A percentile compares a stretch with the other conserved stretches of the same genome.
These are phyloP conservation scores for Hydrolagus colliei DNA, from an alignment of 2,797 vertebrate species.

Conservation along the genomic window DNA sequence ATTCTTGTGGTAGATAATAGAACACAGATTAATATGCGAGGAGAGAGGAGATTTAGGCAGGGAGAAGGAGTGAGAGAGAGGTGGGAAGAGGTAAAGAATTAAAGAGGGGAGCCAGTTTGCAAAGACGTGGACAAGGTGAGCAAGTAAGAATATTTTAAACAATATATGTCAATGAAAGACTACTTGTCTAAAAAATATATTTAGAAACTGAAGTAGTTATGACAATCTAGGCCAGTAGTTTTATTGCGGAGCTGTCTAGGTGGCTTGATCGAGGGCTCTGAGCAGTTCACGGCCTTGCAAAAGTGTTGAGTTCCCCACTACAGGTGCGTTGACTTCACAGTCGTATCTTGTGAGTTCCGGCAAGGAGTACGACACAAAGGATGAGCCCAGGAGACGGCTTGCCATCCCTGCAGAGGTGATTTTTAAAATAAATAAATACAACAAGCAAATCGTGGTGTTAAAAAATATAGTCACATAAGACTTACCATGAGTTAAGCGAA, in stretches of 20 bases:
- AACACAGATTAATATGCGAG: slow-evolving; percentile 34
- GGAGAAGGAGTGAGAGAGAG: neutral
- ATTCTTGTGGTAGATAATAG: slow-evolving; percentile 48
- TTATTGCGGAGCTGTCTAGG: slow-evolving; percentile 52
- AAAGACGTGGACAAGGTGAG: slow-evolving; percentile 51
- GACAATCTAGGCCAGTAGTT: slow-evolving; percentile 35
- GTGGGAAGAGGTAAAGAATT: neutral
- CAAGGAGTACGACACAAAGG: slow-evolving; percentile 72
- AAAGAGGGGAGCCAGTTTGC: slow-evolving; percentile 54
- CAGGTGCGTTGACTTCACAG: slow-evolving; percentile 93
- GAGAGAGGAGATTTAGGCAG: neutral
- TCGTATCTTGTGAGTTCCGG: slow-evolving; percentile 92
- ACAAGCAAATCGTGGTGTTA: too few relatives aligned
- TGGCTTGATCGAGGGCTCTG: slow-evolving; percentile 83
- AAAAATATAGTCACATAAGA: too few relatives aligned
- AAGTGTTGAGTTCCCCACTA: slow-evolving; percentile 79
- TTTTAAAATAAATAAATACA: too few relatives aligned
- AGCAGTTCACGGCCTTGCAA: slow-evolving; percentile 92
- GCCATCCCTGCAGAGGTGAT: slow-evolving; percentile 61
- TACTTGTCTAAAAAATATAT: slow-evolving; percentile 60
- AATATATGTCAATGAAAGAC: slow-evolving; percentile 64
- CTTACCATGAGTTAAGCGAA: too few relatives aligned
- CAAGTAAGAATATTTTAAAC: slow-evolving; percentile 54
- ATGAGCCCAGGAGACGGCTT: slow-evolving; percentile 75
- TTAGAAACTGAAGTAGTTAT: slow-evolving; percentile 53